Evolutionary conservation across 2,888 invertebrate genomes (phyloP), one percentile per base, ranked within the genome.

Genomic region (Agriopis aurantiaria): DNA sequence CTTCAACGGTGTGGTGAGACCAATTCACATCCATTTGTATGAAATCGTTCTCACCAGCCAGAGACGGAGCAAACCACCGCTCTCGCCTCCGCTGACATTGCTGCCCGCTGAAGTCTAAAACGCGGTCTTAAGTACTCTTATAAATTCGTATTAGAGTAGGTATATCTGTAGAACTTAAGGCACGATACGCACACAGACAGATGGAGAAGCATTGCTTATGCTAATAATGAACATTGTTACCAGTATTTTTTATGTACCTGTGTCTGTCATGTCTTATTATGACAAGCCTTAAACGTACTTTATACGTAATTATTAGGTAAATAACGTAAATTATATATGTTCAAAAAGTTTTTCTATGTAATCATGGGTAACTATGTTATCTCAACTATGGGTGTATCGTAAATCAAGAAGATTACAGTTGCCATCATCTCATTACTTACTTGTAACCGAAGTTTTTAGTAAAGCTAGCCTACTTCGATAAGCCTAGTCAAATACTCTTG

Each of bases 381-480:
- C n/a, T n/a, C n/a, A n/a, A 10, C 59, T 63, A 17, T 66, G 66
- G n/a, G 45, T 46, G 63, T 64, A 71, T 66, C 70, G 66, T 63
- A 53, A n/a, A 48, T 65, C 60, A 69, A 64, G 56, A 52, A 17
- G 5, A 40, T 57, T 48, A 43, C 23, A 17, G 33, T 62, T 58
- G 23, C 43, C 10, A 41, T 59, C 14, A 14, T 56, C 9, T 49
- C 11, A 63, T 71, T 80, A 85, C 83, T 83, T 82, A 82, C 81
- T 69, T 72, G 56, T 63, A 49, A 46, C 52, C 17, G 53, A 52
- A 52, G 53, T 48, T 11, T 62, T 57, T 9, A 51, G n/a, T 75
- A 72, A 86, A 85, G 82, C 82, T 80, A 81, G 81, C 82, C 82
- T 85, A 85, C 80, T 75, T 75, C 53, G 75, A 77, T 72, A 84